Evolutionary conservation across 2,888 invertebrate species (phyloP).

Genomic region (Perithous albicinctus): DNA sequence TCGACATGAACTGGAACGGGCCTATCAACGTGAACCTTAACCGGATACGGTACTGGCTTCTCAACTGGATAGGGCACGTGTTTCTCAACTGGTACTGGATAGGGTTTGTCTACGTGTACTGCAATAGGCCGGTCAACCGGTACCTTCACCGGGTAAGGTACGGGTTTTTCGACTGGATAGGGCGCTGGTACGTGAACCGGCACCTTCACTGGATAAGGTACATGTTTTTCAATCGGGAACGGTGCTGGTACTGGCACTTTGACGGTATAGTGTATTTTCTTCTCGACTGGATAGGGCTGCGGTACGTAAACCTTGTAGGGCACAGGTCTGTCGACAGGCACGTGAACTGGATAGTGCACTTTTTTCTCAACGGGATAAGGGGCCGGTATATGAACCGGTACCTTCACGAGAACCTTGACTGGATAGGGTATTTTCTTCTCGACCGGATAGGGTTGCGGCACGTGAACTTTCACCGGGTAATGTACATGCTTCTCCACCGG

Average conservation of each 20-base stretch:
- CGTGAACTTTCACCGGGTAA: constrained; percentile 86
- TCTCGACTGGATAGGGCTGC: constrained; percentile 83
- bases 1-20: constrained; percentile 92
- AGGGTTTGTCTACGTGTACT: constrained; percentile 89
- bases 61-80: constrained; percentile 88
- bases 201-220: constrained; percentile 89
- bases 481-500: constrained; percentile 88
- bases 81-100: constrained; percentile 90
- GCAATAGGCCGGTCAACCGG: constrained; percentile 90
- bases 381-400: constrained; percentile 85
- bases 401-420: constrained; percentile 83
- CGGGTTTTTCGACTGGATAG: constrained; percentile 90
- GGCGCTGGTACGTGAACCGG: constrained; percentile 91
- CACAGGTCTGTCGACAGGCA: constrained; percentile 82
- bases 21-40: constrained; percentile 85
- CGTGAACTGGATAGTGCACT: constrained; percentile 83
- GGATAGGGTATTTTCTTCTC: constrained; percentile 83
- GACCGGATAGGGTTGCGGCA: constrained; percentile 87
- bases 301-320: constrained; percentile 84
- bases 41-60: constrained; percentile 82
- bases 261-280: constrained; percentile 80
- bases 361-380: constrained; percentile 84
- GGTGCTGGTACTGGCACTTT: constrained; percentile 82
- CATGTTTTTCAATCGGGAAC: constrained; percentile 86
- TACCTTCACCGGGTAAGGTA: constrained; percentile 90